Conservation (phyloP, 2,113 vertebrate species). For the Lutjanus erythropterus region DNA sequence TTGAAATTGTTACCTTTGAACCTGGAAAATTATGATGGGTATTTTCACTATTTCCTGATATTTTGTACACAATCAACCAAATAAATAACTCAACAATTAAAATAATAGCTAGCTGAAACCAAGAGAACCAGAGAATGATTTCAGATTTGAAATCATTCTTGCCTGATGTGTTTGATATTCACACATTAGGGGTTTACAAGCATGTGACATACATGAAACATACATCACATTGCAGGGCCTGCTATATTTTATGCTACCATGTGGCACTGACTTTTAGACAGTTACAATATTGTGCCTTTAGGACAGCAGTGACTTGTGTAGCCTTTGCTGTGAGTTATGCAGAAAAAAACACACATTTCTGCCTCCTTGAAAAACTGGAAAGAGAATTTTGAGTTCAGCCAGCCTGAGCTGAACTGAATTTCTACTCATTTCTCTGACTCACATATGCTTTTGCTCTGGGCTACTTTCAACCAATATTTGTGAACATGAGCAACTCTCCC, state of each 20-base stretch:
- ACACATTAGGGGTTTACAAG: neutral
- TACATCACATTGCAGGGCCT: neutral
- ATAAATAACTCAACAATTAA: neutral
- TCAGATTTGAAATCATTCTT: neutral
- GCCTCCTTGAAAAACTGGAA: neutral
- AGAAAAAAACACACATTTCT: neutral
- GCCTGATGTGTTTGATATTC: neutral
- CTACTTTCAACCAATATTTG: constrained; percentile 19
- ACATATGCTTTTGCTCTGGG: neutral
- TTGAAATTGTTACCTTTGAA: neutral
- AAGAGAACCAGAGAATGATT: neutral
- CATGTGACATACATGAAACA: neutral
- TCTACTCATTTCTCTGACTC: neutral
- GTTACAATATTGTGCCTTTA: neutral
- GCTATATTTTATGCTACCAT: neutral
- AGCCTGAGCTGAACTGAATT: neutral
- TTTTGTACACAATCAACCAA: too few species aligned
- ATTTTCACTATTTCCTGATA: too few species aligned
- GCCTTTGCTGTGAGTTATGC: neutral
- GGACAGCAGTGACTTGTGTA: constrained; percentile 4
- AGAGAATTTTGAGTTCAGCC: neutral
- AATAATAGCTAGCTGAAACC: neutral
- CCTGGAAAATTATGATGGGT: neutral
- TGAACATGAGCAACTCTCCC: constrained; percentile 19
- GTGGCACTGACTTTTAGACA: neutral